These are phyloP conservation scores for Patella pellucida DNA, from an alignment of 2,888 invertebrate genomes.

Conservation along the genomic window DNA sequence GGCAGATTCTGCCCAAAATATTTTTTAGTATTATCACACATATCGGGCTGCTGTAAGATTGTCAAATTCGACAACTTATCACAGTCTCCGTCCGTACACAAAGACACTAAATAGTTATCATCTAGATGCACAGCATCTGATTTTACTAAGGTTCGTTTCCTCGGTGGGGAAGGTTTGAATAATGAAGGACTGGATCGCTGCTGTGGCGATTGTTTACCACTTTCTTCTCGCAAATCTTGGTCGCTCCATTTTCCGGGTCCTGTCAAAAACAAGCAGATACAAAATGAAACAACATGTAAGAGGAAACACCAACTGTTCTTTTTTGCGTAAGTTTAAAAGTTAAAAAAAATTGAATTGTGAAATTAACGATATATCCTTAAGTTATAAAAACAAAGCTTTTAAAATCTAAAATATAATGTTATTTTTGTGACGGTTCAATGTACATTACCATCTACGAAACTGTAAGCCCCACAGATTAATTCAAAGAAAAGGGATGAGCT, in stretches of 20 bases:
- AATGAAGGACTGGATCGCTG: slow-evolving; percentile 49
- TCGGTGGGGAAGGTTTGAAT: slow-evolving; percentile 50
- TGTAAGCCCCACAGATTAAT: no score
- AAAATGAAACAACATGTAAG: no score
- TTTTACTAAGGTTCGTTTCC: slow-evolving; percentile 84
- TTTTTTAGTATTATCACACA: slow-evolving; percentile 9
- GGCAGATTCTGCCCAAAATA: neutral
- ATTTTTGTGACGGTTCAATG: no score
- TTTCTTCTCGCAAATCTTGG: slow-evolving; percentile 7
- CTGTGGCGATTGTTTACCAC: slow-evolving; percentile 30
- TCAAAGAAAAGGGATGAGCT: no score
- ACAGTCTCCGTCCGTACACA: slow-evolving; percentile 27
- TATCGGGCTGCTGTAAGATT: slow-evolving; percentile 15
- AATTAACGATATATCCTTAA: no score
- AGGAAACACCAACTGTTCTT: no score
- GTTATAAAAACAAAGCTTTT: no score
- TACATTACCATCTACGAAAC: no score
- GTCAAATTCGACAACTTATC: slow-evolving; percentile 22
- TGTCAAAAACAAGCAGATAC: neutral
- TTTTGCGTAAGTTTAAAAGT: no score
- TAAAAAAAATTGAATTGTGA: no score
- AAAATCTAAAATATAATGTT: no score
- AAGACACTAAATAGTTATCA: slow-evolving; percentile 80
- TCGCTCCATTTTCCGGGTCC: slow-evolving; percentile 5
- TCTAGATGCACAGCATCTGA: slow-evolving; percentile 77